Conservation (phyloP, 2,888 invertebrate genomes). For the Eumerus sabulonum region DNA sequence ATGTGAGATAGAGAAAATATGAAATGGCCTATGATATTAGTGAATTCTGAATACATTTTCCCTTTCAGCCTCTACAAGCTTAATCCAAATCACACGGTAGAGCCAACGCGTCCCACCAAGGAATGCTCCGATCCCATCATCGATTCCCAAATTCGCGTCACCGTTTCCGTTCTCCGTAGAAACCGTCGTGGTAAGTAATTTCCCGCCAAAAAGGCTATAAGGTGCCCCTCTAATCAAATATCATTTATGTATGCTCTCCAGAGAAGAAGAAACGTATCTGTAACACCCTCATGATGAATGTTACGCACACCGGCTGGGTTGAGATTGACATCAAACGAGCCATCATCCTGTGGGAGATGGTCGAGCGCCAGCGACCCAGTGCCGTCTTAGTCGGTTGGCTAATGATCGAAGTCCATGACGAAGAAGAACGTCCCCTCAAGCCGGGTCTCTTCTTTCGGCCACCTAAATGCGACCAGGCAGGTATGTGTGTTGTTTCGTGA, state of each 20-base stretch:
- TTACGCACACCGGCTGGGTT: constrained; percentile 76
- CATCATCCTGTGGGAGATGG: constrained; percentile 76
- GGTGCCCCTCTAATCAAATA: too few species aligned
- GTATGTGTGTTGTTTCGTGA: constrained; percentile 78
- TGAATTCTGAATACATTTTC: too few species aligned
- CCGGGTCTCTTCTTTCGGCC: constrained; percentile 77
- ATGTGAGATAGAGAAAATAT: too few species aligned
- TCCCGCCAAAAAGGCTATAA: too few species aligned
- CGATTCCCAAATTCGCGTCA: constrained; percentile 77
- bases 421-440: constrained; percentile 76
- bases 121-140: constrained; percentile 45
- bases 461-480: constrained; percentile 78
- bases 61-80: constrained; percentile 73
- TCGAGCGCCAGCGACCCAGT: constrained; percentile 71
- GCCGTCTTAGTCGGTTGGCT: constrained; percentile 75
- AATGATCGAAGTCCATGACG: constrained; percentile 78
- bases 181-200: constrained; percentile 68
- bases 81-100: constrained; percentile 72
- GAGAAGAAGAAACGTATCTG: constrained; percentile 78
- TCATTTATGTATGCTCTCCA: constrained; percentile 34
- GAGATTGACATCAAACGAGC: constrained; percentile 78
- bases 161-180: constrained; percentile 76
- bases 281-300: constrained; percentile 78
- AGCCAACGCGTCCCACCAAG: constrained; percentile 41
- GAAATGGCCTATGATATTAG: too few species aligned